Percentiles rank a stretch among this genome's conserved stretches.
Conservation (phyloP, 2,888 invertebrate species). For the Tachystola acroxantha region DNA sequence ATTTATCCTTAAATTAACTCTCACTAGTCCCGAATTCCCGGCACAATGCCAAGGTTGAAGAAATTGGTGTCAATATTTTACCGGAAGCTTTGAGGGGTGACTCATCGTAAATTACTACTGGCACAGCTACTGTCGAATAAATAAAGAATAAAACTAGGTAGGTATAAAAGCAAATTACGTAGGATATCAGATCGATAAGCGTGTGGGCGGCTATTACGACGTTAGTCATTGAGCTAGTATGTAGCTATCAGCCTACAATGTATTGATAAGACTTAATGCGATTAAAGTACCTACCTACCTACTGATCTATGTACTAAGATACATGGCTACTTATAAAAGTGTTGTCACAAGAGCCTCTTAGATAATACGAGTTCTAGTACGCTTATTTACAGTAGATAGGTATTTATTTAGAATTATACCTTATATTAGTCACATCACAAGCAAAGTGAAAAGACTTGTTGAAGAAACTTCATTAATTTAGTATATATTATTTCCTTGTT, state of each 20-base stretch:
- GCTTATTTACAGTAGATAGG: too few relatives aligned
- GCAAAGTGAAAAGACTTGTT: too few relatives aligned
- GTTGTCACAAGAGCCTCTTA: too few relatives aligned
- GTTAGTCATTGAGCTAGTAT: background rate
- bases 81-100: background rate
- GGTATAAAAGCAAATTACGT: background rate
- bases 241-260: background rate
- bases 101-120: background rate
- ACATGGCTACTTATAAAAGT: too few relatives aligned
- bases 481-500: slow-evolving; percentile 58
- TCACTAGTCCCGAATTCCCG: background rate
- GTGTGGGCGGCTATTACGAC: slow-evolving; percentile 1
- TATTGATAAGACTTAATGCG: background rate
- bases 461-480: too few relatives aligned
- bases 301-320: too few relatives aligned
- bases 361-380: too few relatives aligned
- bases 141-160: background rate
- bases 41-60: background rate
- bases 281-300: background rate
- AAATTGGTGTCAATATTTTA: background rate
- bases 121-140: background rate
- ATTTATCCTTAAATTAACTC: too few relatives aligned
- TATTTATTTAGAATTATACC: too few relatives aligned
- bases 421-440: too few relatives aligned
- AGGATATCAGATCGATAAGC: background rate